Percentiles rank a stretch among this genome's conserved stretches.
These are phyloP conservation scores for Nipponia nippon DNA, from an alignment of 2,113 vertebrate species.

Conservation along the genomic window DNA sequence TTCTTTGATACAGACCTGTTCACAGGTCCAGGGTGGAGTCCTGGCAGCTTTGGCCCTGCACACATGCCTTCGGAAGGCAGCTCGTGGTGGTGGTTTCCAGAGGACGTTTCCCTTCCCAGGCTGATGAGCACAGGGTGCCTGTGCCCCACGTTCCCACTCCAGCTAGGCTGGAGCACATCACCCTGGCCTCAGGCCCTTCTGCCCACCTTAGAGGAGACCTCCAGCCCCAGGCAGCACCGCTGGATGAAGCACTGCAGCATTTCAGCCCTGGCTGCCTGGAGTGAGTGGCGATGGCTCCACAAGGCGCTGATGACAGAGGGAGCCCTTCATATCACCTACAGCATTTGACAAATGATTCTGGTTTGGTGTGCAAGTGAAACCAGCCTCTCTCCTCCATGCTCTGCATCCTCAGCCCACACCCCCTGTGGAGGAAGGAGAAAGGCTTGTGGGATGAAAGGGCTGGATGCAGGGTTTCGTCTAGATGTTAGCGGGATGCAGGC, in stretches of 20 bases:
- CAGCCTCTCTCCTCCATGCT: rapidly evolving
- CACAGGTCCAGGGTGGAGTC: not conserved
- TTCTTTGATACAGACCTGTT: not conserved
- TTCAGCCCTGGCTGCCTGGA: not conserved
- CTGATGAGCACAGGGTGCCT: rapidly evolving
- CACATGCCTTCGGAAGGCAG: not conserved
- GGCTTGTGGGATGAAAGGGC: not conserved
- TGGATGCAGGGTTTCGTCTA: rapidly evolving
- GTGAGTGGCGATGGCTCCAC: rapidly evolving
- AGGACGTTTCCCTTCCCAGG: not conserved
- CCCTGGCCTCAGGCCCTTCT: not conserved
- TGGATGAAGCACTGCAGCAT: not conserved
- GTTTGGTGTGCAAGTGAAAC: rapidly evolving
- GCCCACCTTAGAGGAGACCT: not conserved
- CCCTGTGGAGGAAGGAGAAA: not conserved
- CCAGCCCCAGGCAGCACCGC: not conserved
- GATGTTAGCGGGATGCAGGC: not conserved
- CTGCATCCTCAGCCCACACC: not conserved
- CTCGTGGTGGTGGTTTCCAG: not conserved
- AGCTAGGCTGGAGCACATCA: not conserved
- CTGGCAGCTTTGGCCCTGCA: not conserved
- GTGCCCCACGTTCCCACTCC: rapidly evolving
- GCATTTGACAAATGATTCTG: not conserved
- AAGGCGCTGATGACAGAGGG: not conserved
- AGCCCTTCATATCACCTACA: not conserved